Base-by-base conservation (phyloP, 1,140 invertebrate species). In the Zaprionus lachaisei region DNA sequence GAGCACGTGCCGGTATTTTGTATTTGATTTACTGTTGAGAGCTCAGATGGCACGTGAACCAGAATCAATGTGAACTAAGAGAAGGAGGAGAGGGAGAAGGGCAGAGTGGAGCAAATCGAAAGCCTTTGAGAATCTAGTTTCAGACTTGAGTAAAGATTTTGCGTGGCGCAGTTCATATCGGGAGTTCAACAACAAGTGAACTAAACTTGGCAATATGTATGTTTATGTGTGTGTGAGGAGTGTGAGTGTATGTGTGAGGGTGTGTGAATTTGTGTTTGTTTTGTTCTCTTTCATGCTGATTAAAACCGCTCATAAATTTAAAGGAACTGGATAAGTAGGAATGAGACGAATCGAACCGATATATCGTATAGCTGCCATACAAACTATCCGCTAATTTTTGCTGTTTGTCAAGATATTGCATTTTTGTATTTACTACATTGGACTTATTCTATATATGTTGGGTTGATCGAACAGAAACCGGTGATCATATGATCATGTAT, bases 1-100 rank as follows among this genome's bases (percentile, higher is more conserved):
- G 83, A 64, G 83, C 83, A 87, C 83, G 80, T 86, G 83, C 83
- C 67, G 79, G 80, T 80, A 66, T 86, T 86, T 86, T 86, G 83
- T 87, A 87, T 86, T 86, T 86, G 83, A 86, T 86, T 86, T 86
- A 86, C 80, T 86, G 83, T 60, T 75, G 60, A 56, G 72, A 70
- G 71, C 57, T 72, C 75, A 79, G 71, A 82, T 82, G 78, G 61
- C 26, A 26, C 22, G 31, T 22, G 15, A 17, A 68, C 34, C n/a
- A 15, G 24, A 28, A 47, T 12, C 20, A 14, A 22, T 51, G 47
- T 20, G 47, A 4, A 22, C 20, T 6, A 41, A 41, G 38, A 9
- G 38, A 14, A 28, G 4, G 5, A 47, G 24, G 5, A 15, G 0
- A 22, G 6, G 17, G 22, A 24, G 49, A 1, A 51, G 22, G 49